A percentile compares a stretch with the other conserved stretches of the same genome.
These are phyloP conservation scores for Isaurus tuberculatus DNA, from an alignment of 92 coral and sea anemone genomes.

Conservation along the genomic window DNA sequence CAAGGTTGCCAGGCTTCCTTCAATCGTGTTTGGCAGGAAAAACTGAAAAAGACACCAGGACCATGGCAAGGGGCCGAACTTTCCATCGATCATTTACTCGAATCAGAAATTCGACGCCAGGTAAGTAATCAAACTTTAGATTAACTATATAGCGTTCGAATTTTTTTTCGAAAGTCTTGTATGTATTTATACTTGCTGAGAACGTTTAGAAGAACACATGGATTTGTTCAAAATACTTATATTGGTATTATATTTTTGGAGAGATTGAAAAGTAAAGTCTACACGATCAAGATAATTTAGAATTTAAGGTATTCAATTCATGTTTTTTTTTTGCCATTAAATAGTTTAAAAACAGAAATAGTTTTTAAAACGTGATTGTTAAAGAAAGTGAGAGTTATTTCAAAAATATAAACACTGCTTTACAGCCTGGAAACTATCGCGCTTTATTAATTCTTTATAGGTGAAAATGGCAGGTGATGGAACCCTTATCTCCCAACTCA, in stretches of 20 bases:
- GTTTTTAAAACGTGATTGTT: background rate
- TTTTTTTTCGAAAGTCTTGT: background rate
- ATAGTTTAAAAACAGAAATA: background rate
- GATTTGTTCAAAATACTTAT: background rate
- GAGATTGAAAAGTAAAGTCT: constrained; percentile 19
- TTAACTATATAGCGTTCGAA: background rate
- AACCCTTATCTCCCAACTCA: constrained; percentile 6
- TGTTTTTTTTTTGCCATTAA: background rate
- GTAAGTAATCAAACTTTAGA: background rate
- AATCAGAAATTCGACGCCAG: constrained; percentile 13
- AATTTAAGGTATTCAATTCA: constrained; percentile 1
- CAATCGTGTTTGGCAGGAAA: background rate
- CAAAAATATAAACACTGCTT: background rate
- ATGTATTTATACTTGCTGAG: background rate
- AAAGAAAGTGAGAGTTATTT: background rate
- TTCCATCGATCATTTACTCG: background rate
- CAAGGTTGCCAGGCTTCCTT: background rate
- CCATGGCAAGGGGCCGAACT: background rate
- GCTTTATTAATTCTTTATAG: background rate
- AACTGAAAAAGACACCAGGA: constrained; percentile 10
- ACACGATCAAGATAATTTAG: background rate
- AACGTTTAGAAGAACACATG: background rate
- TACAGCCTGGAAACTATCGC: background rate
- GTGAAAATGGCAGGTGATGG: constrained; percentile 37
- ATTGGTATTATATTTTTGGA: background rate